Evolutionary conservation across 2,888 invertebrate genomes (phyloP).

Genomic region (Lasioglossum leucozonium): DNA sequence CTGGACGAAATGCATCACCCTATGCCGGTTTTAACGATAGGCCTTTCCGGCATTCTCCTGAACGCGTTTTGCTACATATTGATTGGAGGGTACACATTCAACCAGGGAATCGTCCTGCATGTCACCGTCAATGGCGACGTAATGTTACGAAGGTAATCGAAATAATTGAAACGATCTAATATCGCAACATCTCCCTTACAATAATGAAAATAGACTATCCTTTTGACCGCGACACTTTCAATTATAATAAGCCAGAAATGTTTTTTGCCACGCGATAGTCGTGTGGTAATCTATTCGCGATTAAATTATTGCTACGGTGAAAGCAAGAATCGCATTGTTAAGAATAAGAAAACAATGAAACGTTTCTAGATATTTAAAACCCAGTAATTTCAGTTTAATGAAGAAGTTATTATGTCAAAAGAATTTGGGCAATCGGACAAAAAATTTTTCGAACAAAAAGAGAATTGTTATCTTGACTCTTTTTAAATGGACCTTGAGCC

Average conservation of each 20-base stretch:
- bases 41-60: slow-evolving; percentile 89
- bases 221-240: not conserved
- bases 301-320: not conserved
- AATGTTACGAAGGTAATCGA: slow-evolving; percentile 85
- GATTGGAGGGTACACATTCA: slow-evolving; percentile 92
- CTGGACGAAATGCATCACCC: slow-evolving; percentile 91
- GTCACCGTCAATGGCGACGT: slow-evolving; percentile 88
- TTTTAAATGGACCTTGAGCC: too few relatives aligned
- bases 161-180: not conserved
- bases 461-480: too few relatives aligned
- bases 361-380: not conserved
- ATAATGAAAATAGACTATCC: not conserved
- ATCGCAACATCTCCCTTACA: not conserved
- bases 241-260: too few relatives aligned
- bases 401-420: not conserved
- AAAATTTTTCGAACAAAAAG: too few relatives aligned
- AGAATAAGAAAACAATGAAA: not conserved
- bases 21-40: slow-evolving; percentile 90
- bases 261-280: too few relatives aligned
- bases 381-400: not conserved
- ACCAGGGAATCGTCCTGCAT: slow-evolving; percentile 89
- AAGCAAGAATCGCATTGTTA: not conserved
- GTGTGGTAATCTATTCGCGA: not conserved
- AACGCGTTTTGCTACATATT: slow-evolving; percentile 92
- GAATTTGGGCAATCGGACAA: too few relatives aligned